A percentile compares a stretch with the other conserved stretches of the same genome.
Evolutionary conservation across 2,113 vertebrate genomes (phyloP).

Genomic region (Baryphthengus martii): DNA sequence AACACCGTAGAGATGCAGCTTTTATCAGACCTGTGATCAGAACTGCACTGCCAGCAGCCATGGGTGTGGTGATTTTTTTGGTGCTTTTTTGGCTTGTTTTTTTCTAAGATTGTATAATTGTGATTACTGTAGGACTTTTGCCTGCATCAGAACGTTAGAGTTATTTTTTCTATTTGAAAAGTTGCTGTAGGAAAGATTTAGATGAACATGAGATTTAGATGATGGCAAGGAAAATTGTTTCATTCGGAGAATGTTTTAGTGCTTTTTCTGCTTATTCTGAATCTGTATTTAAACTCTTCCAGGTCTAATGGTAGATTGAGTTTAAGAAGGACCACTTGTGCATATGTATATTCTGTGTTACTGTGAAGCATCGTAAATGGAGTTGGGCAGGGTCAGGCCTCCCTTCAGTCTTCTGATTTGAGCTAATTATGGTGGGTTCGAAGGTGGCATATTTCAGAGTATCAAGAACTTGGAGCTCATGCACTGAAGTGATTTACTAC

Average conservation of each 20-base stretch:
- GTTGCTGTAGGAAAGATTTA: not conserved
- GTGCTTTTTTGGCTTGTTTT: not conserved
- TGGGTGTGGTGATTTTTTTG: not conserved
- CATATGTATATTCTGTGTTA: not conserved
- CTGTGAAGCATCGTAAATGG: not conserved
- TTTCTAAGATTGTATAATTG: not conserved
- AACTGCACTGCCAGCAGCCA: accelerated
- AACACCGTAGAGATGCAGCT: not conserved
- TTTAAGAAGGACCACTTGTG: not conserved
- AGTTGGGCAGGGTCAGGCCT: not conserved
- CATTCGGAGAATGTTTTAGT: not conserved
- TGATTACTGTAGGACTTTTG: not conserved
- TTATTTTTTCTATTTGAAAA: not conserved
- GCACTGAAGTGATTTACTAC: not conserved
- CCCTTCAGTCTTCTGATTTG: not conserved
- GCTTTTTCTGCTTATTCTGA: not conserved
- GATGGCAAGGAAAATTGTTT: not conserved
- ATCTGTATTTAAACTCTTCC: not conserved
- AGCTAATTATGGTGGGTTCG: not conserved
- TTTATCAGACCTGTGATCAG: not conserved
- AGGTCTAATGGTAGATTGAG: not conserved
- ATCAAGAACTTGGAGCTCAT: not conserved
- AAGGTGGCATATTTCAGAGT: not conserved
- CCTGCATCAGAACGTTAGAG: not conserved
- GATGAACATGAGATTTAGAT: not conserved